phyloP scores from a whole-genome alignment of 2,888 invertebrate genomes.

The Cheilosia vulpina region DNA sequence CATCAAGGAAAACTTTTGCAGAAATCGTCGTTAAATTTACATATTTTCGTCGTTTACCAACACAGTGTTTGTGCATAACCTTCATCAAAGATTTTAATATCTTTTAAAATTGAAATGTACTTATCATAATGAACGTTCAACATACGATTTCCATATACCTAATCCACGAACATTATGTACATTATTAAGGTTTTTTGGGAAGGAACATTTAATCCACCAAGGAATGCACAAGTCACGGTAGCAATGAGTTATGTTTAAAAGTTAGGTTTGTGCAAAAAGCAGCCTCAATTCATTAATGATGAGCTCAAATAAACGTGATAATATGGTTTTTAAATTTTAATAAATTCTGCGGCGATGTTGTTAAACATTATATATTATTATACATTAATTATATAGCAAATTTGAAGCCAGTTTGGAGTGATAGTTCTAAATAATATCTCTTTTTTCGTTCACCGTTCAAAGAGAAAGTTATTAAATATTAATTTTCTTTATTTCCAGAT shows the following conservation, averaged over 20 bases:
- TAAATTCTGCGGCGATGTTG: background rate
- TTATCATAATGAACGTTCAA: conserved; percentile 59
- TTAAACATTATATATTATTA: too few relatives aligned
- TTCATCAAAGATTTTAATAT: conserved; percentile 53
- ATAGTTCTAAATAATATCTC: background rate
- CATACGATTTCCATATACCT: conserved; percentile 32
- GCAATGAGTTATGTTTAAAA: too few relatives aligned
- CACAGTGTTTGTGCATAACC: conserved; percentile 38
- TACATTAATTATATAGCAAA: too few relatives aligned
- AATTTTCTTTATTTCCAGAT: conserved; percentile 47
- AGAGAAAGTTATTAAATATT: conserved; percentile 19
- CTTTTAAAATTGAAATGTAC: conserved; percentile 42
- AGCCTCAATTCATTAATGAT: too few relatives aligned
- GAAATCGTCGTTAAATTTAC: conserved; percentile 60
- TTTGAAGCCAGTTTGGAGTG: too few relatives aligned
- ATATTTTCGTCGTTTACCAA: conserved; percentile 47
- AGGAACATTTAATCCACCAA: background rate
- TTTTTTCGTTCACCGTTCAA: background rate
- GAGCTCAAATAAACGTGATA: background rate
- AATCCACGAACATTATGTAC: conserved; percentile 33
- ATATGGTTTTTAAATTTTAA: background rate
- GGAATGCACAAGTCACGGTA: background rate
- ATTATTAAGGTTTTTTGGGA: conserved; percentile 13
- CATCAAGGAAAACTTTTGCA: conserved; percentile 39
- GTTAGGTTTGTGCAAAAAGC: too few relatives aligned